These are phyloP conservation scores for Furcifer pardalis DNA, from an alignment of 2,797 vertebrate genomes.

Conservation along the genomic window DNA sequence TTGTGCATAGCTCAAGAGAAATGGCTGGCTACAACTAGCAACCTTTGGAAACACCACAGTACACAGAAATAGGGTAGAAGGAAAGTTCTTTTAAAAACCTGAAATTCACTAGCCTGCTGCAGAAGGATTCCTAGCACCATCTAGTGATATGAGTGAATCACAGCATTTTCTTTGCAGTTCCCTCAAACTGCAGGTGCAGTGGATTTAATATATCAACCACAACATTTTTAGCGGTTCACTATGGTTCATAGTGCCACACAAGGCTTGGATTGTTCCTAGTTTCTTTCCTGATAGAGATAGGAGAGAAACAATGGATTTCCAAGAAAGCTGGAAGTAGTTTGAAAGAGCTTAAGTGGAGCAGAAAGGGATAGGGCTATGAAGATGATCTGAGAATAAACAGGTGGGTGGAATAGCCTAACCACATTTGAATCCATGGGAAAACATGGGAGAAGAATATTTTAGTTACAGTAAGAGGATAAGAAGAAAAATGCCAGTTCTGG, in stretches of 20 bases:
- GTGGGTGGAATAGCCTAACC: not conserved
- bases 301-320: not conserved
- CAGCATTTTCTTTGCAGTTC: slow-evolving; percentile 1
- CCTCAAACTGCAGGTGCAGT: not conserved
- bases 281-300: not conserved
- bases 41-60: not conserved
- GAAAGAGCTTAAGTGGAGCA: not conserved
- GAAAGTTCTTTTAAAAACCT: slow-evolving; percentile 59
- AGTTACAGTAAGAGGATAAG: slow-evolving; percentile 17
- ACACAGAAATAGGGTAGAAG: not conserved
- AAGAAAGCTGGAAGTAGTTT: not conserved
- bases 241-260: not conserved
- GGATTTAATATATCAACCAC: not conserved
- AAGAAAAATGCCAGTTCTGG: slow-evolving; percentile 25
- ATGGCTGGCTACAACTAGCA: not conserved
- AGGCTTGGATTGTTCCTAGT: not conserved
- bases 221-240: not conserved
- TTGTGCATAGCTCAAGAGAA: not conserved
- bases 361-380: not conserved
- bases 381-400: not conserved
- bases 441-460: not conserved
- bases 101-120: slow-evolving; percentile 17
- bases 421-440: not conserved
- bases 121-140: slow-evolving; percentile 73
- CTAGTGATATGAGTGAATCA: slow-evolving; percentile 68